Percentiles rank a stretch among this genome's conserved stretches.
Evolutionary conservation across 2,113 vertebrate genomes (phyloP).

Genomic region (Carassius gibelio): DNA sequence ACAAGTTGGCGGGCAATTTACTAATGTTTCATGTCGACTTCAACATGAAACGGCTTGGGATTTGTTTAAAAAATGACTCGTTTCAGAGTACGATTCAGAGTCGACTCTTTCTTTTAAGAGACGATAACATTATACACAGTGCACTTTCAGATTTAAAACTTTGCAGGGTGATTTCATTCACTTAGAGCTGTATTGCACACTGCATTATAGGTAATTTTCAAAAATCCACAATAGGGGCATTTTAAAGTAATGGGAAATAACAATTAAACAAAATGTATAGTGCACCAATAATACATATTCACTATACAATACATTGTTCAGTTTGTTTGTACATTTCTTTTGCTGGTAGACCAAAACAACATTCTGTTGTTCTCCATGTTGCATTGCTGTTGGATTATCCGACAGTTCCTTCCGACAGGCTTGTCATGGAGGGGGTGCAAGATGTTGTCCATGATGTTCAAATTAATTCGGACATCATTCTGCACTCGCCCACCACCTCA

Average conservation of each 20-base stretch:
- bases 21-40: no score
- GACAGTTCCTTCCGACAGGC: background rate
- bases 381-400: background rate
- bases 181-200: no score
- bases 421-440: background rate
- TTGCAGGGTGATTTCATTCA: no score
- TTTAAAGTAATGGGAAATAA: background rate
- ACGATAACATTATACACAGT: no score
- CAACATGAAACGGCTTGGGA: no score
- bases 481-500: background rate
- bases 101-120: no score
- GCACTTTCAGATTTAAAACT: no score
- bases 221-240: no score
- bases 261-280: background rate
- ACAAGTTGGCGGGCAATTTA: no score
- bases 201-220: no score
- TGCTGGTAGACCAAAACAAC: background rate
- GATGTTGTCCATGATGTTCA: conserved; percentile 4
- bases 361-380: conserved; percentile 4
- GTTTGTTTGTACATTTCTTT: background rate
- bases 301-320: background rate
- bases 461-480: conserved; percentile 2
- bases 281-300: background rate
- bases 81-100: no score
- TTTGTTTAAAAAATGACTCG: no score